These are phyloP conservation scores for Corapipo altera DNA, from an alignment of 2,113 vertebrate species.

Conservation along the genomic window DNA sequence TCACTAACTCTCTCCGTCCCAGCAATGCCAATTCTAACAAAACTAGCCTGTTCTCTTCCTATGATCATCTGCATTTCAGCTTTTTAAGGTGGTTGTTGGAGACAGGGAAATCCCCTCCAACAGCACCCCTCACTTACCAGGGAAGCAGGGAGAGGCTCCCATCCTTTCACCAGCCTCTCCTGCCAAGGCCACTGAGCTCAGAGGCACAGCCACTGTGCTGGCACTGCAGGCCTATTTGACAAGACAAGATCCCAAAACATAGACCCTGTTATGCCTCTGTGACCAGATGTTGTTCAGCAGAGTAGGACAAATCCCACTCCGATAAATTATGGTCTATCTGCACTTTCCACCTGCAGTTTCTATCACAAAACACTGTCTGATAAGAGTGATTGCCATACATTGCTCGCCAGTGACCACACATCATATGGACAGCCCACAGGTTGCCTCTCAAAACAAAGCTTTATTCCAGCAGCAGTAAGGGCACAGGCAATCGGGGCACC, in stretches of 20 bases:
- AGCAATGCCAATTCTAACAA: background rate
- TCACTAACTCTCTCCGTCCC: background rate
- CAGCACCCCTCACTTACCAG: background rate
- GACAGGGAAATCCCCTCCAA: background rate
- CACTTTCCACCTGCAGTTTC: background rate
- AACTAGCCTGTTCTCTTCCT: background rate
- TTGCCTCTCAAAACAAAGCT: background rate
- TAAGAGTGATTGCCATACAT: background rate
- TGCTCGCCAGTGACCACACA: background rate
- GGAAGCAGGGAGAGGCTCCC: background rate
- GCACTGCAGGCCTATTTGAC: background rate
- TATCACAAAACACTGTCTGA: background rate
- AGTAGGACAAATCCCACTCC: background rate
- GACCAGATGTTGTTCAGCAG: background rate
- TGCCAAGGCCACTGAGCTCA: rapidly evolving
- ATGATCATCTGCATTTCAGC: background rate
- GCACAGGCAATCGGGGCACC: background rate
- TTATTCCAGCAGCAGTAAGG: background rate
- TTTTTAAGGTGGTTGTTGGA: background rate
- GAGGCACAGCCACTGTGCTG: rapidly evolving
- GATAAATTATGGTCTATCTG: background rate
- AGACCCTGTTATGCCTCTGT: background rate
- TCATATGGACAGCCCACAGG: background rate
- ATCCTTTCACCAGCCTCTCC: background rate
- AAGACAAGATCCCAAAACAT: background rate